Evolutionary conservation across 92 coral and sea anemone genomes (phyloP).

Genomic region (Plumapathes pennacea): DNA sequence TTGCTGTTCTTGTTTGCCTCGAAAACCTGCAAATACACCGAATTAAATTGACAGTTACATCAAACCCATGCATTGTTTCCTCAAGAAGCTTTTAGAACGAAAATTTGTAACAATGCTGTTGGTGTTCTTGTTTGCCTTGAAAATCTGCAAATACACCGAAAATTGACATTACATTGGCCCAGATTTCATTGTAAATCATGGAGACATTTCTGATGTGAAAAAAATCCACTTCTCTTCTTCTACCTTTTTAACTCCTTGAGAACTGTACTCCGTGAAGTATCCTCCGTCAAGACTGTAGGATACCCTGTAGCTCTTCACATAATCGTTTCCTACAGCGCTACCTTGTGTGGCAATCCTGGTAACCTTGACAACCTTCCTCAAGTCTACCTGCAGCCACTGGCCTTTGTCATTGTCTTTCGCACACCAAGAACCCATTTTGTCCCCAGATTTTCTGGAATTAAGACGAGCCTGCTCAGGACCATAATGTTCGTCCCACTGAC

Average conservation of each 20-base stretch:
- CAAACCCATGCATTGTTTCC: no score
- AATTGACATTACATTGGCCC: no score
- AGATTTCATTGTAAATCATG: no score
- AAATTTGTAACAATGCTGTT: no score
- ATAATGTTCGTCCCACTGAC: conserved; percentile 58
- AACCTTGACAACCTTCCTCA: conserved; percentile 22
- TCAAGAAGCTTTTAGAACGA: no score
- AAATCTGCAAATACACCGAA: no score
- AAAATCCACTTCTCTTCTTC: no score
- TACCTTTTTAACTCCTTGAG: no score
- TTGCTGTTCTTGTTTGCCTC: conserved; percentile 44
- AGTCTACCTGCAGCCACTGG: conserved; percentile 67
- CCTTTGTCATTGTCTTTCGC: conserved; percentile 63
- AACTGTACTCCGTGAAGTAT: conserved; percentile 14
- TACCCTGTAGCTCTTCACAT: conserved; percentile 28
- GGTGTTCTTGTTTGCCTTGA: no score
- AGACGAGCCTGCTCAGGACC: conserved; percentile 75
- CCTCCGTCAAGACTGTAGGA: conserved; percentile 35
- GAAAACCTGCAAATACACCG: conserved; percentile 30
- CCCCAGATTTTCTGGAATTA: conserved; percentile 20
- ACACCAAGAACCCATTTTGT: conserved; percentile 61
- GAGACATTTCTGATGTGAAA: no score
- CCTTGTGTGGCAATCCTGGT: conserved; percentile 25
- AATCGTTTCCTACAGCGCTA: conserved; percentile 7
- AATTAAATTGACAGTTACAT: no score